Evolutionary conservation across 2,888 invertebrate species (phyloP).

Genomic region (Ectemnius lituratus): DNA sequence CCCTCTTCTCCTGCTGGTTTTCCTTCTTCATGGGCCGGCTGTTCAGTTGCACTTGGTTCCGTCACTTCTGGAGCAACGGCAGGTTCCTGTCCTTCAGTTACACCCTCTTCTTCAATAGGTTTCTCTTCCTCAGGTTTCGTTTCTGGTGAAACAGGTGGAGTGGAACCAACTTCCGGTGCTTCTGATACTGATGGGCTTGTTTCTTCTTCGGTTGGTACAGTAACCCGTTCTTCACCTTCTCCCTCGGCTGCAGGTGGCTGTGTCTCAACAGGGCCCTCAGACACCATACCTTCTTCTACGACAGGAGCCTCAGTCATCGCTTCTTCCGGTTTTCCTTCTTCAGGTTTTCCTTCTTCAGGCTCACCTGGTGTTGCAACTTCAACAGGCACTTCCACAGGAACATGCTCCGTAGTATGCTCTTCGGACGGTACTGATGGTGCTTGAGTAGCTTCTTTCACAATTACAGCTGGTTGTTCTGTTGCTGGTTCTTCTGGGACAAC

Average conservation of each 20-base stretch:
- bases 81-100: slow-evolving; percentile 24
- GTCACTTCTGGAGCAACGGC: slow-evolving; percentile 6
- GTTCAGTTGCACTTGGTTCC: slow-evolving; percentile 16
- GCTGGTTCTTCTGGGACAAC: slow-evolving; percentile 42
- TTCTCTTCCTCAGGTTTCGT: slow-evolving; percentile 23
- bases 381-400: slow-evolving; percentile 7
- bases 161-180: slow-evolving; percentile 22
- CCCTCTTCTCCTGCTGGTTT: slow-evolving; percentile 24
- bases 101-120: slow-evolving; percentile 23
- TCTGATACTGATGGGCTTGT: slow-evolving; percentile 1
- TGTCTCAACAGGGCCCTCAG: slow-evolving; percentile 12
- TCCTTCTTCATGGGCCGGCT: slow-evolving; percentile 19
- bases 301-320: slow-evolving; percentile 28
- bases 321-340: slow-evolving; percentile 34
- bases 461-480: slow-evolving; percentile 44
- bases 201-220: slow-evolving; percentile 13
- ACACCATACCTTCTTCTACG: slow-evolving; percentile 19
- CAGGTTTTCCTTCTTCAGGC: slow-evolving; percentile 19
- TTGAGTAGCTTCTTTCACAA: slow-evolving; percentile 41
- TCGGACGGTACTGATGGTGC: slow-evolving; percentile 41
- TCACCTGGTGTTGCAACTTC: neutral
- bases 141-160: neutral
- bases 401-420: slow-evolving; percentile 36
- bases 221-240: slow-evolving; percentile 24
- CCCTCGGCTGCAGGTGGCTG: slow-evolving; percentile 11